Evolutionary conservation across 2,797 vertebrate genomes (phyloP).

Genomic region (Gymnodraco acuticeps): DNA sequence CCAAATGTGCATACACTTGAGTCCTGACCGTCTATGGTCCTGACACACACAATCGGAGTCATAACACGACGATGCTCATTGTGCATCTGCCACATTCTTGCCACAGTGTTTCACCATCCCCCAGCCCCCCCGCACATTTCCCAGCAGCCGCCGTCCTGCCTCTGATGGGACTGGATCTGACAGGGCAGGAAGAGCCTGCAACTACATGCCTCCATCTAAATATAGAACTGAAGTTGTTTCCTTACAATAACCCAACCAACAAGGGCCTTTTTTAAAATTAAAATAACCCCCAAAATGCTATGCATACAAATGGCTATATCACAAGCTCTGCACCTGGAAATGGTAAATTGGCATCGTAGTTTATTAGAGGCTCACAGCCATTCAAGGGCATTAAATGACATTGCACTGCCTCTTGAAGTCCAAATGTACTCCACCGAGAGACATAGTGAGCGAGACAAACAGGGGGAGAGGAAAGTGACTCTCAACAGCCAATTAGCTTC

Average conservation of each 20-base stretch:
- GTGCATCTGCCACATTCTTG: constrained; percentile 58
- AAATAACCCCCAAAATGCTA: constrained; percentile 33
- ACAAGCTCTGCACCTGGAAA: constrained; percentile 30
- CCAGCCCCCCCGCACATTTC: constrained; percentile 24
- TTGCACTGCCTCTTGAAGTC: constrained; percentile 47
- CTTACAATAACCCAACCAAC: constrained; percentile 23
- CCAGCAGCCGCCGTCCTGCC: constrained; percentile 34
- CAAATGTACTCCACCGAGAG: constrained; percentile 32
- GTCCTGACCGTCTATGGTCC: constrained; percentile 32
- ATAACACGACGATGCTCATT: constrained; percentile 46
- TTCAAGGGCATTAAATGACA: constrained; percentile 55
- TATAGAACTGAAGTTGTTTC: constrained; percentile 27
- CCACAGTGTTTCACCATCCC: constrained; percentile 48
- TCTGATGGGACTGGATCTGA: constrained; percentile 65
- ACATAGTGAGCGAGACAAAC: constrained; percentile 11
- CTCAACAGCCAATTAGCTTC: constrained; percentile 73
- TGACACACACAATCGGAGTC: constrained; percentile 37
- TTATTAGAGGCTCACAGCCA: constrained; percentile 36
- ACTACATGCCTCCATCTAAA: constrained; percentile 25
- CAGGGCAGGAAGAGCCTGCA: constrained; percentile 46
- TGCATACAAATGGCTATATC: constrained; percentile 50
- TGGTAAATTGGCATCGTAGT: constrained; percentile 56
- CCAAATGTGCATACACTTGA: constrained; percentile 35
- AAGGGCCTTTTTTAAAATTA: constrained; percentile 3
- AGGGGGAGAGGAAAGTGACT: constrained; percentile 47